Evolutionary conservation across 2,113 vertebrate species (phyloP), one percentile per base, ranked within the genome.

Genomic region (Pelecanoides urinatrix): DNA sequence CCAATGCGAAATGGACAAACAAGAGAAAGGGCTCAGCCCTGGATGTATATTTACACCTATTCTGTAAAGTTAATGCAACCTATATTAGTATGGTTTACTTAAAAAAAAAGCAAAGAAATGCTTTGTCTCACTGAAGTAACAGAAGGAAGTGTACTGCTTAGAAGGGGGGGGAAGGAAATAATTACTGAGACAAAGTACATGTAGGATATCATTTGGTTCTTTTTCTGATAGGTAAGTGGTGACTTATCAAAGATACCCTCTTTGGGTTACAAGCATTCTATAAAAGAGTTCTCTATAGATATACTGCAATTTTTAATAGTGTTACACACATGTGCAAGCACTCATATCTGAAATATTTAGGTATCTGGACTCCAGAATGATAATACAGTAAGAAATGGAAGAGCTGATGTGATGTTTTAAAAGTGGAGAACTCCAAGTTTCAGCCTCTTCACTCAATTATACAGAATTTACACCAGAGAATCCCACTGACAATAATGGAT

Each of bases 191-290:
- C 0, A 34, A 47, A 67, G 16, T 1, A 0, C 3, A 6, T 4
- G 13, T 9, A 44, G 22, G 23, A 45, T 16, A 40, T 19, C 9
- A 36, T 23, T 14, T 13, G 34, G 40, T 44, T 74, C 17, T 42
- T 66, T 16, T 66, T 22, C 70, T 75, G 16, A 25, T 30, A 59
- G 4, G 10, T 7, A 42, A 58, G 5, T 32, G 20, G 29, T 47
- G 36, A 77, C 16, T 42, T 45, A 19, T 1, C 17, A 74, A 47
- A 47, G 17, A 30, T 6, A 80, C 2, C n/a, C 34, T 66, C 29
- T 20, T 0, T 22, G 55, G 25, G 19, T 21, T 66, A 34, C 0
- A 5, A 59, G 20, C 13, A 4, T 47, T 15, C n/a, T 29, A 10
- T 3, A 10, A 38, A 13, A 27, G 22, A 53, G 6, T 2, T 66